Base-by-base conservation (phyloP, 2,797 vertebrate genomes). In the Gallinago solitaria region DNA sequence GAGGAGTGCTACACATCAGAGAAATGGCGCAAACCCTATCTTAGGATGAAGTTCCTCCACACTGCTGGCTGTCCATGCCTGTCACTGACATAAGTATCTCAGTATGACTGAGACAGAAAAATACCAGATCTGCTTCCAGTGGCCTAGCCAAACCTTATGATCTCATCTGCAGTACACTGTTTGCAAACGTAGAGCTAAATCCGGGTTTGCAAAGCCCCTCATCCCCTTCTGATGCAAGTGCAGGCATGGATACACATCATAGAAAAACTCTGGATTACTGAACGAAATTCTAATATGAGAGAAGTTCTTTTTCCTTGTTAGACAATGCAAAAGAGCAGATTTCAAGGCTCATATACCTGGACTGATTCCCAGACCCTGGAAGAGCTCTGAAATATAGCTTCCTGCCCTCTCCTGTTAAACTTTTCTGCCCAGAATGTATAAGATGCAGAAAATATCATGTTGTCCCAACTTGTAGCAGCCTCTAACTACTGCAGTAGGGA, bases 231-330 rank as follows among this genome's bases (percentile, higher is more conserved):
- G 24, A 56, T 64, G 5, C 9, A 68, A 45, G 9, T 6, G 6
- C 9, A 14, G 16, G n/a, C 48, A 69, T 10, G 16, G 23, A 27
- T 32, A 32, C 2, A 27, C 2, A 18, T 6, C 2, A 1, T 3
- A 9, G 43, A 75, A 87, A 76, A 35, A 30, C 28, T 75, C 28
- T 47, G 12, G 3, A 24, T 68, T 64, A 57, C 24, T 51, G 23
- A 92, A 48, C 33, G 4, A 5, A 87, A 53, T 16, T 57, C 13
- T 33, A 56, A 23, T 10, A 30, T 5, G 7, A 48, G 3, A 71
- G 32, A 69, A 48, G 2, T 33, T 45, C 19, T 33, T 45, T 65
- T 50, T 50, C 54, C 5, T 74, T 41, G 7, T 37, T 56, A 30
- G 8, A 21, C 10, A 50, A 30, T 11, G 23, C 32, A 16, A 90